Base-by-base conservation (phyloP, 1,140 invertebrate species). In the Drosophila saltans region DNA sequence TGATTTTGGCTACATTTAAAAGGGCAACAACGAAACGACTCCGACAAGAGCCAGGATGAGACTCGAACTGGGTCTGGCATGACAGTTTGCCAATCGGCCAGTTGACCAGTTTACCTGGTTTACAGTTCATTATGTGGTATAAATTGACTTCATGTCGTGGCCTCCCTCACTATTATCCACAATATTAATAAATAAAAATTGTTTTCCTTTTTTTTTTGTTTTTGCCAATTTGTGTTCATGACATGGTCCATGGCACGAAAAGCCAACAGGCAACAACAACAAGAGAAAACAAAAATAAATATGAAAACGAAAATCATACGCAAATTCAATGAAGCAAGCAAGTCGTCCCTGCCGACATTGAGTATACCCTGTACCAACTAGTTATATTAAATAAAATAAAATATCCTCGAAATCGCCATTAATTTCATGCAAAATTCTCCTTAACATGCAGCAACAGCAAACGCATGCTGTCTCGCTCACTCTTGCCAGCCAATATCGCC, bases 121-220 rank as follows among this genome's bases (percentile, higher is more conserved):
- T 85, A 77, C 79, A 86, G 82, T 85, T 88, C 82, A 85, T 85
- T 85, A 88, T 79, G 69, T 77, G 77, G 66, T 83, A 82, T 76
- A 85, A 85, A 85, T 88, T 85, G 82, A 82, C 83, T 85, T 85
- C 82, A 79, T 82, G 77, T 81, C 74, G 69, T 66, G 40, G 57
- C 66, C 57, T 52, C 45, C 45, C 45, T 52, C 45, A 52, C 45
- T 52, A 78, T 63, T 75, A 77, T 73, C 59, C 65, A 64, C 71
- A 70, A 68, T 72, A 79, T 79, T 76, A 72, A 73, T 78, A 79
- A 69, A 81, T 69, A 60, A 70, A 59, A 30, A 74, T 65, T 69
- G 24, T 40, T 63, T 26, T 30, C 5, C 26, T 52, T 48, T 48
- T 48, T 48, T 24, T 24, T 24, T 48, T 24, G 21, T 48, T 16